phyloP scores from a whole-genome alignment of 2,113 vertebrate genomes.

The Cricetomys ansorgei region DNA sequence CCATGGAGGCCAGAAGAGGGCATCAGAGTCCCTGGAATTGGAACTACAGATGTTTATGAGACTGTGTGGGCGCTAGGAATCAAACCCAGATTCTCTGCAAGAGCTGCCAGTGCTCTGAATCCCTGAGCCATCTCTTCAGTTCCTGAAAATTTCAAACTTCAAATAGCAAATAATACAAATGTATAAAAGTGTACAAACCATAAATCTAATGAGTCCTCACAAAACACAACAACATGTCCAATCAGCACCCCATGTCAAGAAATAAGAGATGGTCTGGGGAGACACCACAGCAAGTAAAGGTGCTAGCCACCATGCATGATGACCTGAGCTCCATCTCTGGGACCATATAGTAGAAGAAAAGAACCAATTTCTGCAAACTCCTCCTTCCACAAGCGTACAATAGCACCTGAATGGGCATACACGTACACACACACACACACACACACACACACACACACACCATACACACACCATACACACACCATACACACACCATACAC shows the following conservation, averaged over 20 bases:
- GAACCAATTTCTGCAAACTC: background rate
- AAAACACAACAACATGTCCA: conserved; percentile 8
- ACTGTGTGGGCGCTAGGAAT: background rate
- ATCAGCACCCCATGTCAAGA: conserved; percentile 29
- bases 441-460: background rate
- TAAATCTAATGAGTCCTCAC: conserved; percentile 28
- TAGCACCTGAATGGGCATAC: background rate
- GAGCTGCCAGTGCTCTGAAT: background rate
- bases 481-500: no score
- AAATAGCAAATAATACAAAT: conserved; percentile 8
- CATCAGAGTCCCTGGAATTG: background rate
- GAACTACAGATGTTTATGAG: background rate
- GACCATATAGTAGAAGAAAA: background rate
- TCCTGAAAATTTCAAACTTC: conserved; percentile 4
- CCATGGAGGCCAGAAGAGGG: background rate
- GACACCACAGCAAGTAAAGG: background rate
- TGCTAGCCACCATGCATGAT: background rate
- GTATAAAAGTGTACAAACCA: conserved; percentile 37
- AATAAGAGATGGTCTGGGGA: background rate
- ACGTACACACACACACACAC: background rate
- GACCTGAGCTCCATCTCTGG: background rate
- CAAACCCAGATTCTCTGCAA: background rate
- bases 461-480: background rate
- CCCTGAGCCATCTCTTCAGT: background rate
- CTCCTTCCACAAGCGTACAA: background rate